These are phyloP conservation scores for Esox niger DNA, from an alignment of 2,113 vertebrate species.

Conservation along the genomic window DNA sequence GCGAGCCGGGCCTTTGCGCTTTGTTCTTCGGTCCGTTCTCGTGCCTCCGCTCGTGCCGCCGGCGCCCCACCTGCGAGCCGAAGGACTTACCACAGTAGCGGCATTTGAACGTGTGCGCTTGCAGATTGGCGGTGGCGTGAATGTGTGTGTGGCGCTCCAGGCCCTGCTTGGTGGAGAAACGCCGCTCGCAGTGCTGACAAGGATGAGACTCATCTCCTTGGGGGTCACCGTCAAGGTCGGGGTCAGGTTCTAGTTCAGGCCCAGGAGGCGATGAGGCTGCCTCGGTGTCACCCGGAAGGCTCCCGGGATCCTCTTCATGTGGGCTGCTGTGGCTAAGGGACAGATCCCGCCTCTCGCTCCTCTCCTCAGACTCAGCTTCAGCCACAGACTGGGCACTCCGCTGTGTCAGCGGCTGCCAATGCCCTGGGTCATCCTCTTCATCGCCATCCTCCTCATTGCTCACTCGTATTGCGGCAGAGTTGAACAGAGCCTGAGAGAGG, in stretches of 20 bases:
- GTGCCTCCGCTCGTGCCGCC: slow-evolving; percentile 90
- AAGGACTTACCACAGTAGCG: slow-evolving; percentile 93
- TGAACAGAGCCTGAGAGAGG: slow-evolving; percentile 42
- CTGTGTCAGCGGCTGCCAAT: slow-evolving; percentile 53
- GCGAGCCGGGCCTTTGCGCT: slow-evolving; percentile 59
- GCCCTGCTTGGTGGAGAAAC: slow-evolving; percentile 92
- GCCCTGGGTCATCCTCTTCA: slow-evolving; percentile 37
- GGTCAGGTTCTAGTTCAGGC: slow-evolving; percentile 59
- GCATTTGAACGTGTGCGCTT: slow-evolving; percentile 87
- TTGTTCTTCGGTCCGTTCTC: slow-evolving; percentile 82
- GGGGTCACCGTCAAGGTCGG: slow-evolving; percentile 76
- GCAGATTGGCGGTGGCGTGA: slow-evolving; percentile 81
- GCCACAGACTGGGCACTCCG: slow-evolving; percentile 35
- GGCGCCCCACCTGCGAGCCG: slow-evolving; percentile 90
- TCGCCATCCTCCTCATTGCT: slow-evolving; percentile 26
- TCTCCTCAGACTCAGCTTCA: slow-evolving; percentile 40
- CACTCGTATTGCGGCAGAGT: slow-evolving; percentile 48
- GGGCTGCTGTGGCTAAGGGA: slow-evolving; percentile 16
- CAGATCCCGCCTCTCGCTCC: slow-evolving; percentile 54
- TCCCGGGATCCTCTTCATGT: slow-evolving; percentile 45
- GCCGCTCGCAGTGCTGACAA: slow-evolving; percentile 91
- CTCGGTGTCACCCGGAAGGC: slow-evolving; percentile 33
- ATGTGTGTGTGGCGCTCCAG: slow-evolving; percentile 93
- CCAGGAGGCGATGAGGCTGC: slow-evolving; percentile 63
- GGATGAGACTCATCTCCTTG: slow-evolving; percentile 77